phyloP scores from a whole-genome alignment of 1,140 invertebrate species.

The Psilanteris sp. region DNA sequence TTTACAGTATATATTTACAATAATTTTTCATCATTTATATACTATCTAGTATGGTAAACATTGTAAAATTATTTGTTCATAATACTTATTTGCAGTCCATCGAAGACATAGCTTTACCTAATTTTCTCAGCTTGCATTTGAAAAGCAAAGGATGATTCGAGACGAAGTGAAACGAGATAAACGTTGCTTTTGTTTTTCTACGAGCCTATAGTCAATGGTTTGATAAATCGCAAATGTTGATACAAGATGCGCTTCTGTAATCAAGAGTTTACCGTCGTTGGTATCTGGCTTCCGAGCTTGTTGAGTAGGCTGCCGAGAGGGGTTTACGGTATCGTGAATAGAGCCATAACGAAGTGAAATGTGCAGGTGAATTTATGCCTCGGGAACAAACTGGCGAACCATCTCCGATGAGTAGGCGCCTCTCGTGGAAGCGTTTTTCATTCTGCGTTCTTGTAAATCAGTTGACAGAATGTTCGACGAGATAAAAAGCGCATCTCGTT shows the following conservation, averaged over 20 bases:
- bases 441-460: slow-evolving; percentile 33
- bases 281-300: slow-evolving; percentile 23
- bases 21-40: too few species aligned
- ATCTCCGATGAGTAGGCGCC: slow-evolving; percentile 49
- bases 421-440: slow-evolving; percentile 21
- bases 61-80: too few species aligned
- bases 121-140: too few species aligned
- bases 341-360: slow-evolving; percentile 75
- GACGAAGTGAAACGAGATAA: too few species aligned
- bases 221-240: slow-evolving; percentile 43
- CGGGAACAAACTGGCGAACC: slow-evolving; percentile 66
- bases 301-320: slow-evolving; percentile 33
- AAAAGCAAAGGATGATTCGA: too few species aligned
- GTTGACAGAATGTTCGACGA: slow-evolving; percentile 10
- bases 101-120: too few species aligned
- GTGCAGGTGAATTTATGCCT: slow-evolving; percentile 75
- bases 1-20: too few species aligned
- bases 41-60: too few species aligned
- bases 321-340: slow-evolving; percentile 73
- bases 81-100: too few species aligned
- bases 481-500: slow-evolving; percentile 11
- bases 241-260: slow-evolving; percentile 40
- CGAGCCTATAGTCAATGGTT: background rate
- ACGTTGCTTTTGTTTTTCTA: slow-evolving; percentile 20
- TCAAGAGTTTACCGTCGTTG: slow-evolving; percentile 25